Base-by-base conservation (phyloP, 1,140 invertebrate species). In the Frieseomelitta varia region DNA sequence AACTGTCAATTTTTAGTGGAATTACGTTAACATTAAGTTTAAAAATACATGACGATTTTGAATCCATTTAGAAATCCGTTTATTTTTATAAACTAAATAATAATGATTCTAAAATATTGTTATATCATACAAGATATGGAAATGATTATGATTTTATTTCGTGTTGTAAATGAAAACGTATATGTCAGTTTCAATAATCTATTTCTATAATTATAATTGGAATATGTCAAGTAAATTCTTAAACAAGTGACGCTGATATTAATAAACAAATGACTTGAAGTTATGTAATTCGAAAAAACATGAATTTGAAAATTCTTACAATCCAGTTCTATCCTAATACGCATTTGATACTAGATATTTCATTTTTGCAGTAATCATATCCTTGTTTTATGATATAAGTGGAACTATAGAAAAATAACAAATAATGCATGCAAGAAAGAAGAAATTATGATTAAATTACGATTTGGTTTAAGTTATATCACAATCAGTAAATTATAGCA, bases 241-340 rank as follows among this genome's bases (percentile, higher is more conserved):
- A 53, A 79, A 79, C 55, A 84, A 79, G 14, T 39, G 56, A 79
- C 17, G 47, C 17, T 78, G 21, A 58, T 61, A 24, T 72, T 65
- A 79, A 71, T 79, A 79, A 84, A 72, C 47, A 84, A 84, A 71
- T 14, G 47, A 27, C 65, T 11, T 4, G 47, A 78, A 53, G 55
- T 84, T 71, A 79, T 55, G 24, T 84, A 79, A 84, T 84, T 76
- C 8, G 27, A 77, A 71, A 75, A 77, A 76, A 4, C n/a, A 82
- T 15, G 34, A 63, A 77, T 76, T 76, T 63, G 15, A 61, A 84
- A 74, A 83, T 3, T 63, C 53, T 74, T 76, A 76, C 15, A 74
- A 58, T 53, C 21, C 58, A 72, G 63, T 71, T 53, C 3, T n/a
- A 55, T 47, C 24, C 1, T 39, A 51, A 72, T 47, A n/a, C 15